A percentile compares a stretch with the other conserved stretches of the same genome.
Evolutionary conservation across 2,113 vertebrate species (phyloP).

Genomic region (Calidris pygmaea): DNA sequence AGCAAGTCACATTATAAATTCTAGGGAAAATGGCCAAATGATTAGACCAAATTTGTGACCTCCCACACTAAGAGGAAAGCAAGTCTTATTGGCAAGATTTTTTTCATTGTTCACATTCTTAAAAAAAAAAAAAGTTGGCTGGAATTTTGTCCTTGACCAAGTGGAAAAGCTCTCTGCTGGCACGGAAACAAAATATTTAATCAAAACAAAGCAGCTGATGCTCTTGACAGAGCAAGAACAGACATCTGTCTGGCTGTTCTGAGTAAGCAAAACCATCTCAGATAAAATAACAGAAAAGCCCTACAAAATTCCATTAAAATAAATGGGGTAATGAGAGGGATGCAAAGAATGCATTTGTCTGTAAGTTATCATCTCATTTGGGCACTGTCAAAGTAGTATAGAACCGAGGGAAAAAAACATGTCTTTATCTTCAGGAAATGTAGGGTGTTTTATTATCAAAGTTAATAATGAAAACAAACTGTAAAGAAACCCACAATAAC

Average conservation of each 20-base stretch:
- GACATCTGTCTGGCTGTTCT: background rate
- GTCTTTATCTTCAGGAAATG: background rate
- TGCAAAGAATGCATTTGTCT: background rate
- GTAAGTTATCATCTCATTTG: background rate
- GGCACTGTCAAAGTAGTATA: background rate
- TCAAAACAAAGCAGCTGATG: slow-evolving; percentile 28
- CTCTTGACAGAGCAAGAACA: background rate
- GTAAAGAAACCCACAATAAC: background rate
- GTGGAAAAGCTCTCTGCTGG: slow-evolving; percentile 2
- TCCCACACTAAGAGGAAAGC: slow-evolving; percentile 20
- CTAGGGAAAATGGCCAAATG: background rate
- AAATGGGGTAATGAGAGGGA: background rate
- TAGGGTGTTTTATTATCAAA: background rate
- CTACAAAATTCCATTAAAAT: background rate
- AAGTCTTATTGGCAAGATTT: slow-evolving; percentile 17
- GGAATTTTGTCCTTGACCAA: slow-evolving; percentile 27
- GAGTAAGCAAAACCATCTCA: background rate
- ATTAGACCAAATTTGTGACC: slow-evolving; percentile 1
- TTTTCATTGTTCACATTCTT: slow-evolving; percentile 28
- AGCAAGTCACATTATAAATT: background rate
- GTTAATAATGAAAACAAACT: background rate
- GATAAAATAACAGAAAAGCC: background rate
- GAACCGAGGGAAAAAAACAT: rapidly evolving
- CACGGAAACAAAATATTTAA: background rate
- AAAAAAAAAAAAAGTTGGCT: background rate